Percentiles rank a stretch among this genome's conserved stretches.
Evolutionary conservation across 2,888 invertebrate genomes (phyloP).

Genomic region (Volucella bombylans): DNA sequence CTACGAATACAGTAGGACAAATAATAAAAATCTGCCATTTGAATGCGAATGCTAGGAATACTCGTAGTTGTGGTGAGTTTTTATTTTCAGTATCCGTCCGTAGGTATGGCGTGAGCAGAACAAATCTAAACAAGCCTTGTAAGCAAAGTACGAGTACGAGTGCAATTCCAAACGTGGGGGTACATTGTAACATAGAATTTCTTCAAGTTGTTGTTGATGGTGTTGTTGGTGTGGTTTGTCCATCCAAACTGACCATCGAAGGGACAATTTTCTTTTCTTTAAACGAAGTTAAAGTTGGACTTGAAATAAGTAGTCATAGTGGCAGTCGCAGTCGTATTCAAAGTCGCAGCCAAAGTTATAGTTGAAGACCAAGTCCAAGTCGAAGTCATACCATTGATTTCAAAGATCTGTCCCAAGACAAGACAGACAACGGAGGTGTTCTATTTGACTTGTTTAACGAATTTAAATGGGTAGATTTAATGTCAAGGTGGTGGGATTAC

Average conservation of each 20-base stretch:
- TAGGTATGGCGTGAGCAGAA: background rate
- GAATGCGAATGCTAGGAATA: slow-evolving; percentile 12
- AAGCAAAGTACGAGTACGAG: background rate
- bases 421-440: slow-evolving; percentile 70
- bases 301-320: no score
- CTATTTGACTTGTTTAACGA: slow-evolving; percentile 74
- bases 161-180: slow-evolving; percentile 56
- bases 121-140: background rate
- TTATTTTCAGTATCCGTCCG: slow-evolving; percentile 39
- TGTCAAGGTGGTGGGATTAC: slow-evolving; percentile 77
- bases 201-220: slow-evolving; percentile 4
- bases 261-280: slow-evolving; percentile 37
- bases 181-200: slow-evolving; percentile 70
- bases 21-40: slow-evolving; percentile 31
- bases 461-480: slow-evolving; percentile 77
- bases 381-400: slow-evolving; percentile 46
- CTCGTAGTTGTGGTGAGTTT: background rate
- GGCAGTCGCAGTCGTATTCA: no score
- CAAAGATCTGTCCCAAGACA: slow-evolving; percentile 53
- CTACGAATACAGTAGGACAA: slow-evolving; percentile 2
- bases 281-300: no score
- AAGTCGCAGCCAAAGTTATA: no score
- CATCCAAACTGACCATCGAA: slow-evolving; percentile 3
- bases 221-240: slow-evolving; percentile 32
- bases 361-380: no score